Conservation (phyloP, 2,888 invertebrate genomes). For the Exocentrus adspersus region DNA sequence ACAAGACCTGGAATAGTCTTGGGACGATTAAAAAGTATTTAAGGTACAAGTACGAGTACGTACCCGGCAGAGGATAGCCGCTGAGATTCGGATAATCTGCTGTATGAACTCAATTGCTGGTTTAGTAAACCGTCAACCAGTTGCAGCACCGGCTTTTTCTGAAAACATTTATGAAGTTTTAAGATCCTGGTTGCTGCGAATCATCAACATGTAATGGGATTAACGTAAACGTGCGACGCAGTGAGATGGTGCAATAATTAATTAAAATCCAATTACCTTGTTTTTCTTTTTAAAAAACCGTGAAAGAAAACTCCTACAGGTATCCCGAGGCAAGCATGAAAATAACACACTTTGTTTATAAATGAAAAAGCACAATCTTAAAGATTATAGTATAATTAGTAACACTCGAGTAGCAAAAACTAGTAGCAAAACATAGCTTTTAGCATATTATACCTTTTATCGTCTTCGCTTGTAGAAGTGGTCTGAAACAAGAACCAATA, state of each 20-base stretch:
- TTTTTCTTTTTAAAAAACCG: slow-evolving; percentile 57
- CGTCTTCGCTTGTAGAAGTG: slow-evolving; percentile 32
- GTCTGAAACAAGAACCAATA: slow-evolving; percentile 39
- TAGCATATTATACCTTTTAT: slow-evolving; percentile 45
- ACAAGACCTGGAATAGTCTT: slow-evolving; percentile 51
- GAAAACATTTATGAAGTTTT: background rate
- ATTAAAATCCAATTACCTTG: slow-evolving; percentile 51
- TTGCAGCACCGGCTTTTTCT: slow-evolving; percentile 57
- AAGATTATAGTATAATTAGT: background rate
- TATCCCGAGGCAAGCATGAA: slow-evolving; percentile 52
- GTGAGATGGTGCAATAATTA: background rate
- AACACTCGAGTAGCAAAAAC: too few relatives aligned
- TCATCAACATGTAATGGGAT: too few relatives aligned
- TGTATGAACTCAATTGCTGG: slow-evolving; percentile 58
- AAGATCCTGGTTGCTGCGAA: too few relatives aligned
- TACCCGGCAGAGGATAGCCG: slow-evolving; percentile 59
- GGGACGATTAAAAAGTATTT: too few relatives aligned
- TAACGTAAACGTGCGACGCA: background rate
- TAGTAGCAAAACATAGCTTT: too few relatives aligned
- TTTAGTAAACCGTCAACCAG: slow-evolving; percentile 61
- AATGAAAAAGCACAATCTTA: background rate
- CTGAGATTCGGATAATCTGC: slow-evolving; percentile 61
- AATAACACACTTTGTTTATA: slow-evolving; percentile 31
- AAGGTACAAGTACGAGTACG: too few relatives aligned
- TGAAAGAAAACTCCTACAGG: slow-evolving; percentile 55